Percentiles rank a stretch among this genome's conserved stretches.
phyloP scores from a whole-genome alignment of 2,113 vertebrate species.

The Hemiprocne comata region DNA sequence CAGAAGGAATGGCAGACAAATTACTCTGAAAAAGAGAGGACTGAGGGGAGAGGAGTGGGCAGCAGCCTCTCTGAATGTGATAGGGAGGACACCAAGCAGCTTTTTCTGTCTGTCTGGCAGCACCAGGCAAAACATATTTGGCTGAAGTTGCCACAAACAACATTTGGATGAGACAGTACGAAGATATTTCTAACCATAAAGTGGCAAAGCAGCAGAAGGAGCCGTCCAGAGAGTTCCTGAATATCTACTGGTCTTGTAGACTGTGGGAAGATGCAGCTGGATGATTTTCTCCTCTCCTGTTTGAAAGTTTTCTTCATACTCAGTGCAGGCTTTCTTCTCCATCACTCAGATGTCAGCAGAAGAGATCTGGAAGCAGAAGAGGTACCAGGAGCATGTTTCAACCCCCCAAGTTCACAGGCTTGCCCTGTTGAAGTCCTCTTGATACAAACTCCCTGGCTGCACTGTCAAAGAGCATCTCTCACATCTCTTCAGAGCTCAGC shows the following conservation, averaged over 20 bases:
- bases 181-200: neutral
- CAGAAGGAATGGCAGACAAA: neutral
- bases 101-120: neutral
- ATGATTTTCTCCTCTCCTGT: neutral
- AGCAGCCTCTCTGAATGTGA: neutral
- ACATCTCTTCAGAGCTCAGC: neutral
- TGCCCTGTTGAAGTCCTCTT: neutral
- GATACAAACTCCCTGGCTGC: neutral
- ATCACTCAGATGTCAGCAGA: neutral
- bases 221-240: neutral
- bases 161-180: neutral
- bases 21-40: neutral
- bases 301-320: neutral
- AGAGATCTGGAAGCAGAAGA: neutral
- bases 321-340: neutral
- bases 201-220: neutral
- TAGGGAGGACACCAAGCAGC: neutral
- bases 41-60: neutral
- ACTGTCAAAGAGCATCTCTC: rapidly evolving
- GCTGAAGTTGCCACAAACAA: neutral
- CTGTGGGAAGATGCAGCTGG: neutral
- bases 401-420: neutral
- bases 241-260: neutral
- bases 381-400: neutral
- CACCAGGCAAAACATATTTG: neutral